These are phyloP conservation scores for Arge pagana DNA, from an alignment of 2,888 invertebrate species.

Conservation along the genomic window DNA sequence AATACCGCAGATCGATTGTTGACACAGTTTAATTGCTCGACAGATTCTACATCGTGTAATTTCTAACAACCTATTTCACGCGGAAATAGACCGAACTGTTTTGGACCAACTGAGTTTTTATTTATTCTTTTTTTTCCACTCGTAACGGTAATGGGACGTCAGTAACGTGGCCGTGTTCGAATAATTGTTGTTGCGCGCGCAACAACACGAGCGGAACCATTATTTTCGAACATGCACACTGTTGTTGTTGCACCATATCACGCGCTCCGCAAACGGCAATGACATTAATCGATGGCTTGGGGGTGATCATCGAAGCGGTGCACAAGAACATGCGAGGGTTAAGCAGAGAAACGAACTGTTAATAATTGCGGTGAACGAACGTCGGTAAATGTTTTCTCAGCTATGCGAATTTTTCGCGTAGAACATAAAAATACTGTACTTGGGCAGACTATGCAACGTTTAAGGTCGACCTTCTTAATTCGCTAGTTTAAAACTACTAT, in stretches of 20 bases:
- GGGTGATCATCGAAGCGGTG: no score
- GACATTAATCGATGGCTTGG: no score
- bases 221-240: no score
- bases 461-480: slow-evolving; percentile 23
- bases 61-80: background rate
- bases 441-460: slow-evolving; percentile 35
- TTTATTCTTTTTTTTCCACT: background rate
- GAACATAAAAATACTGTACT: slow-evolving; percentile 36
- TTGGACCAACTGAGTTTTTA: background rate
- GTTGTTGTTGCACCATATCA: no score
- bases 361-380: no score
- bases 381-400: no score
- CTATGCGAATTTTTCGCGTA: background rate
- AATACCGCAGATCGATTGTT: slow-evolving; percentile 29
- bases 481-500: slow-evolving; percentile 1
- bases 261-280: no score
- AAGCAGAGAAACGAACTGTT: no score
- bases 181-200: slow-evolving; percentile 32
- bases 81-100: background rate
- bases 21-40: slow-evolving; percentile 39
- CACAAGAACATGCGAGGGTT: no score
- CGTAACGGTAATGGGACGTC: background rate
- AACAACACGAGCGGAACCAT: no score
- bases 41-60: slow-evolving; percentile 36
- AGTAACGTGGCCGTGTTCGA: slow-evolving; percentile 7